phyloP scores from a whole-genome alignment of 2,113 vertebrate genomes.

The Accipiter cooperii region DNA sequence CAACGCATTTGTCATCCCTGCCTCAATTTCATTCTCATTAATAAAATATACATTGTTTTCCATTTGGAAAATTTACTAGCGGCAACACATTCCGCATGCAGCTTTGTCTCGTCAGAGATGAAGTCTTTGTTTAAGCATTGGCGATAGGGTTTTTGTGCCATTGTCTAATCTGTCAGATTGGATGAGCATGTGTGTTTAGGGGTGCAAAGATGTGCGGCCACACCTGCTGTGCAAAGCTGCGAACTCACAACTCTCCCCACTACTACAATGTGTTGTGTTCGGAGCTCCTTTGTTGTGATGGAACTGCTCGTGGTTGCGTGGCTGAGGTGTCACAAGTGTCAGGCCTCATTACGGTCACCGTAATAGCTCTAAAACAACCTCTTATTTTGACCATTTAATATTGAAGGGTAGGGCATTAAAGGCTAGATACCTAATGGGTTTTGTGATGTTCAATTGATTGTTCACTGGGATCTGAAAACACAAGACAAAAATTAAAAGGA shows the following conservation, averaged over 20 bases:
- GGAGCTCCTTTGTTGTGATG: slow-evolving; percentile 80
- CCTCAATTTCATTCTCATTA: slow-evolving; percentile 68
- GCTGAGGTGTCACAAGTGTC: slow-evolving; percentile 91
- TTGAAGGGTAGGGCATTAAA: slow-evolving; percentile 53
- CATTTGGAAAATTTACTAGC: slow-evolving; percentile 76
- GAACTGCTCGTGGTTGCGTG: slow-evolving; percentile 84
- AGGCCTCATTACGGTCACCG: slow-evolving; percentile 83
- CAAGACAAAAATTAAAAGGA: not conserved
- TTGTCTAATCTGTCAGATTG: slow-evolving; percentile 89
- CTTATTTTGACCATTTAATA: slow-evolving; percentile 62
- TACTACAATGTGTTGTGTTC: slow-evolving; percentile 79
- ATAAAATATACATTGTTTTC: slow-evolving; percentile 75
- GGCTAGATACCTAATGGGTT: slow-evolving; percentile 60
- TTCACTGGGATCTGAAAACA: not conserved
- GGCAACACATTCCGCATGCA: slow-evolving; percentile 50
- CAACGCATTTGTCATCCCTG: slow-evolving; percentile 17
- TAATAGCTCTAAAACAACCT: slow-evolving; percentile 70
- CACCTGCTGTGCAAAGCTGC: slow-evolving; percentile 90
- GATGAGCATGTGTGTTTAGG: slow-evolving; percentile 88
- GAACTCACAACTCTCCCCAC: slow-evolving; percentile 79
- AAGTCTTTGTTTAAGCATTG: slow-evolving; percentile 79
- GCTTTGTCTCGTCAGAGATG: slow-evolving; percentile 70
- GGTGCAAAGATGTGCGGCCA: slow-evolving; percentile 84
- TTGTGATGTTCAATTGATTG: slow-evolving; percentile 33
- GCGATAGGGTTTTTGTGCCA: slow-evolving; percentile 75